Percentiles rank a stretch among this genome's conserved stretches.
These are phyloP conservation scores for Lucifuga dentata DNA, from an alignment of 2,113 vertebrate genomes.

Conservation along the genomic window DNA sequence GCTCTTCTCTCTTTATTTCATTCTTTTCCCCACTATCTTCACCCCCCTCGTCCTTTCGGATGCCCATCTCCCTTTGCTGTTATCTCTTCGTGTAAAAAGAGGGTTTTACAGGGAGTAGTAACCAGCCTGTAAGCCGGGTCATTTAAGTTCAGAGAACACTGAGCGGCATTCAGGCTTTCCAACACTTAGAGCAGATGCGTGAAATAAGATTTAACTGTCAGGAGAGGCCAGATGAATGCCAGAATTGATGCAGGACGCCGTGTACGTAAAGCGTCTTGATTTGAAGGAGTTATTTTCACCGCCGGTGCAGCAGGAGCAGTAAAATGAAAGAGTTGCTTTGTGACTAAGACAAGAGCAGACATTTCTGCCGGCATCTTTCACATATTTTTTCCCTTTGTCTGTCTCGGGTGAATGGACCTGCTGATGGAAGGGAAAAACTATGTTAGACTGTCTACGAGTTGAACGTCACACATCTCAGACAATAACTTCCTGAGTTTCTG, in stretches of 20 bases:
- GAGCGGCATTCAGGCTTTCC: constrained; percentile 9
- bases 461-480: constrained; percentile 8
- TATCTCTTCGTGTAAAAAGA: constrained; percentile 10
- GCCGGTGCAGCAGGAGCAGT: neutral
- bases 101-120: neutral
- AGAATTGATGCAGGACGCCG: constrained; percentile 21
- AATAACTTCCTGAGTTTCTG: constrained; percentile 28
- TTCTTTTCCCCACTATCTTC: neutral
- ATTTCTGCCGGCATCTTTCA: constrained; percentile 38
- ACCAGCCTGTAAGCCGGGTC: constrained; percentile 5
- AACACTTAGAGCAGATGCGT: constrained; percentile 24
- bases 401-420: constrained; percentile 44
- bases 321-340: constrained; percentile 32
- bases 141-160: constrained; percentile 24
- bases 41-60: neutral
- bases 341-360: constrained; percentile 44
- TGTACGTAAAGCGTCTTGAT: constrained; percentile 31
- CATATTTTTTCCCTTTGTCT: constrained; percentile 45
- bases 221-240: constrained; percentile 27
- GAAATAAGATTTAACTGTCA: constrained; percentile 61
- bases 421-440: constrained; percentile 50
- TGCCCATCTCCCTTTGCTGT: constrained; percentile 2
- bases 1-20: neutral
- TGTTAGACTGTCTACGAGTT: constrained; percentile 27
- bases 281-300: constrained; percentile 23